Base-by-base conservation (phyloP, 2,113 vertebrate genomes). In the Vulpes lagopus region DNA sequence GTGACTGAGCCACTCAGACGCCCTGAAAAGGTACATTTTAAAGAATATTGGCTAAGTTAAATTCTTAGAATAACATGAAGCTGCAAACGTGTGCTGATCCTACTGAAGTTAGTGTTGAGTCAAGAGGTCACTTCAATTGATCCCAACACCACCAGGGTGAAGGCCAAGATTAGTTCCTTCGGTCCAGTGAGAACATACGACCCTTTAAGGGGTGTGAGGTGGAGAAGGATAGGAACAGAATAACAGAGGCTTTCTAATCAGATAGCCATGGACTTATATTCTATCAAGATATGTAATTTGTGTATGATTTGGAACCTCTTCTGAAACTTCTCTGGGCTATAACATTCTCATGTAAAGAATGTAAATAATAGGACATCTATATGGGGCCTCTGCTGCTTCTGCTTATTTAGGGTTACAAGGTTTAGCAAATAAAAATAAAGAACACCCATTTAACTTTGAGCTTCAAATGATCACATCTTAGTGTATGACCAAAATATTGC, bases 401-500 rank as follows among this genome's bases (percentile, higher is more conserved):
- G 5, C 12, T 85, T 89, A 23, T n/a, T 32, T 59, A 62, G 51
- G 11, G 11, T 86, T 74, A 79, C 19, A 59, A 89, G 57, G 19
- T 25, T 93, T 91, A 32, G n/a, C 22, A 59, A 94, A 82, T 80
- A 38, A 81, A 89, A 82, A 57, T 76, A 95, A n/a, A 85, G 9
- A 11, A 59, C 8, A 88, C 5, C 1, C 4, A 62, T 49, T 76
- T 84, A 76, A 69, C 30, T 83, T 84, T 83, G 59, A 81, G 59
- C 90, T 76, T 79, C 19, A 91, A 2, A 25, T n/a, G 55, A 82
- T 38, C 73, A 64, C 60, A 60, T 90, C 20, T 81, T 84, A 67
- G 1, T 76, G 10, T 55, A 49, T 35, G 43, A 12, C 11, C 57
- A 35, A 82, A 85, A 65, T 86, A 57, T 30, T 89, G 55, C 20